These are phyloP conservation scores for Alethe diademata DNA, from an alignment of 2,113 vertebrate genomes.

Conservation along the genomic window DNA sequence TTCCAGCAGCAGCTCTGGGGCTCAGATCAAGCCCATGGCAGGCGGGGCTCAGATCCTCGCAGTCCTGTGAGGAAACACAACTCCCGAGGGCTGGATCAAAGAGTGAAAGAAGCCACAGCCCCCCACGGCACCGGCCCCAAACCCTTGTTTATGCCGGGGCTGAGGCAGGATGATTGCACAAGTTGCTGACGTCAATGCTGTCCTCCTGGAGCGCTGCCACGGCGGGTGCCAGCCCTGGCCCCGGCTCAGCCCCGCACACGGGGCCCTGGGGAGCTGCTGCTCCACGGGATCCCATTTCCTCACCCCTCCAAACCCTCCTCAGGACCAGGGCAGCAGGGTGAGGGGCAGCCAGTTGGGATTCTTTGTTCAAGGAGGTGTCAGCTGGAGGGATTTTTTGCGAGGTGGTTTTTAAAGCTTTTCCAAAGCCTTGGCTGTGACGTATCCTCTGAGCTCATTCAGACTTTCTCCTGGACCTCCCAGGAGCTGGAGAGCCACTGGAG, in stretches of 20 bases:
- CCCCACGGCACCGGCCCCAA: not conserved
- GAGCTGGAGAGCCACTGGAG: not conserved
- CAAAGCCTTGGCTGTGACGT: not conserved
- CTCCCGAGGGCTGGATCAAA: not conserved
- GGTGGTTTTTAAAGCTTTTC: not conserved
- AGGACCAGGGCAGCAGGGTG: not conserved
- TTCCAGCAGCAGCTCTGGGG: not conserved
- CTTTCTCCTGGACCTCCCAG: conserved; percentile 38
- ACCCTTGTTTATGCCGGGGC: not conserved
- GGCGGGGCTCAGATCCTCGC: not conserved
- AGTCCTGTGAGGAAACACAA: not conserved
- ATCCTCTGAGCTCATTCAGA: not conserved
- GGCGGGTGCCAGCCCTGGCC: not conserved
- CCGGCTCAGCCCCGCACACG: not conserved
- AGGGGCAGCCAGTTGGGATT: not conserved
- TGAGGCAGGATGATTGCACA: not conserved
- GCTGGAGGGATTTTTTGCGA: not conserved
- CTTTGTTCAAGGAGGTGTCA: not conserved
- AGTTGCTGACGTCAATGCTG: conserved; percentile 34
- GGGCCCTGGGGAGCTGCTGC: not conserved
- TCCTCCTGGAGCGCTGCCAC: conserved; percentile 56
- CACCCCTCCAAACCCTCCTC: not conserved
- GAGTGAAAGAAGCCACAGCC: not conserved
- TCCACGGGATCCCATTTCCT: not conserved
- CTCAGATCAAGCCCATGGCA: not conserved